phyloP scores from a whole-genome alignment of 2,888 invertebrate genomes.

The Eucriotettix oculatus region DNA sequence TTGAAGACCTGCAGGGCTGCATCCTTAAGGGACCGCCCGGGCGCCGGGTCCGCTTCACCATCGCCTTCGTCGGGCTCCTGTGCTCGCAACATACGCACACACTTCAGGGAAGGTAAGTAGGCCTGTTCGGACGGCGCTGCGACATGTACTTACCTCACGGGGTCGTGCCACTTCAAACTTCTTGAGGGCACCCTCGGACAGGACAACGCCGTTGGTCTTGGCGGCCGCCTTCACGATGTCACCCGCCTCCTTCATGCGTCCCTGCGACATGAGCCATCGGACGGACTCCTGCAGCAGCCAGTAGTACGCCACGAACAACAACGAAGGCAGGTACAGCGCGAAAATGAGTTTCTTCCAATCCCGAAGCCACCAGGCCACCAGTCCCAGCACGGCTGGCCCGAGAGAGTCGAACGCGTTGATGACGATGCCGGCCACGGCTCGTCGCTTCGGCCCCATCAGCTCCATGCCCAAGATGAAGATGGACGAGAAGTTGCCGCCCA shows the following conservation, averaged over 20 bases:
- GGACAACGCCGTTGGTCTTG: conserved; percentile 26
- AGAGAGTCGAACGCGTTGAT: conserved; percentile 52
- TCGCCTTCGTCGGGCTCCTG: background rate
- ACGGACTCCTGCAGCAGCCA: conserved; percentile 11
- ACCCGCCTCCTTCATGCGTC: conserved; percentile 36
- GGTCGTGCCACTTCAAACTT: background rate
- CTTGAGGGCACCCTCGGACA: conserved; percentile 21
- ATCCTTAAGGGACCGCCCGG: conserved; percentile 15
- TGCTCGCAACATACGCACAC: no score
- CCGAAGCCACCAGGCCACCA: conserved; percentile 42
- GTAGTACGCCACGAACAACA: conserved; percentile 3
- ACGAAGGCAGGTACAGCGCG: conserved; percentile 2
- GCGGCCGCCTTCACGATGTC: conserved; percentile 37
- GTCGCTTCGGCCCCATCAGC: conserved; percentile 53
- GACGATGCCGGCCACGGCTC: conserved; percentile 55
- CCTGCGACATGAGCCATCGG: conserved; percentile 54
- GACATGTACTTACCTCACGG: no score
- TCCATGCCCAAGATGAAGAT: conserved; percentile 26
- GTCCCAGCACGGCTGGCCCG: conserved; percentile 48
- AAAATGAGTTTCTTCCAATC: conserved; percentile 1
- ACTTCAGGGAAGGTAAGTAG: no score
- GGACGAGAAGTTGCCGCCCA: background rate
- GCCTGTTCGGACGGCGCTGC: no score
- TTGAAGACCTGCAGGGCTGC: conserved; percentile 5
- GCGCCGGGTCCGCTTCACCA: conserved; percentile 11